Conservation (phyloP, 2,888 invertebrate genomes). For the Ephialtes manifestator region DNA sequence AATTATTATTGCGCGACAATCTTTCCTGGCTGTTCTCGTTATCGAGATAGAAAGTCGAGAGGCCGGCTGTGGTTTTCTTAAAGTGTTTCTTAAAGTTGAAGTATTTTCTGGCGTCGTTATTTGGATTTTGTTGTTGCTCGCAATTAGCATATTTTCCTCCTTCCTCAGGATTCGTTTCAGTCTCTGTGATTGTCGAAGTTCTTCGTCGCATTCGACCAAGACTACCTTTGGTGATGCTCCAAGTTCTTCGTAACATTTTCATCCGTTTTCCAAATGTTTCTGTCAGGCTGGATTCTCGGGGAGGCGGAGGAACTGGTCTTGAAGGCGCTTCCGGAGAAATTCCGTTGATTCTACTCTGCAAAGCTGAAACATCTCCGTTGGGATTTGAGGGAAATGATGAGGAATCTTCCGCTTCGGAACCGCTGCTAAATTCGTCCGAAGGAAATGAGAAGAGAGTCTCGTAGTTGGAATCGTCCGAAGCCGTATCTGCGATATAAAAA, state of each 20-base stretch:
- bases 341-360: conserved; percentile 14
- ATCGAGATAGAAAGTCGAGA: conserved; percentile 84
- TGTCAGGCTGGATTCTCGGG: conserved; percentile 81
- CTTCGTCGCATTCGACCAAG: conserved; percentile 81
- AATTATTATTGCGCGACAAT: conserved; percentile 52
- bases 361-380: neutral
- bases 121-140: conserved; percentile 66
- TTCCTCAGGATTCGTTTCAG: conserved; percentile 56
- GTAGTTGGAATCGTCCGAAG: conserved; percentile 84
- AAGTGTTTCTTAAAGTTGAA: conserved; percentile 82
- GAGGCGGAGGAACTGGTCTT: conserved; percentile 81
- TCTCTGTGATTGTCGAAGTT: conserved; percentile 73
- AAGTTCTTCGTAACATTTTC: conserved; percentile 82
- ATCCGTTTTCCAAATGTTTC: conserved; percentile 81
- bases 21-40: conserved; percentile 46
- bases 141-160: conserved; percentile 63
- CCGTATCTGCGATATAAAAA: conserved; percentile 73
- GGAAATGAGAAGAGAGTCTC: conserved; percentile 80
- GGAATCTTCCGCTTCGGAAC: conserved; percentile 71
- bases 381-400: neutral
- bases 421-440: conserved; percentile 79
- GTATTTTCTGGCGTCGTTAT: conserved; percentile 76
- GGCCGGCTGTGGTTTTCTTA: conserved; percentile 75
- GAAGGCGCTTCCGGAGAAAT: conserved; percentile 76
- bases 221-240: conserved; percentile 84